phyloP scores from a whole-genome alignment of 2,888 invertebrate genomes.

The Temnothorax rugatulus region DNA sequence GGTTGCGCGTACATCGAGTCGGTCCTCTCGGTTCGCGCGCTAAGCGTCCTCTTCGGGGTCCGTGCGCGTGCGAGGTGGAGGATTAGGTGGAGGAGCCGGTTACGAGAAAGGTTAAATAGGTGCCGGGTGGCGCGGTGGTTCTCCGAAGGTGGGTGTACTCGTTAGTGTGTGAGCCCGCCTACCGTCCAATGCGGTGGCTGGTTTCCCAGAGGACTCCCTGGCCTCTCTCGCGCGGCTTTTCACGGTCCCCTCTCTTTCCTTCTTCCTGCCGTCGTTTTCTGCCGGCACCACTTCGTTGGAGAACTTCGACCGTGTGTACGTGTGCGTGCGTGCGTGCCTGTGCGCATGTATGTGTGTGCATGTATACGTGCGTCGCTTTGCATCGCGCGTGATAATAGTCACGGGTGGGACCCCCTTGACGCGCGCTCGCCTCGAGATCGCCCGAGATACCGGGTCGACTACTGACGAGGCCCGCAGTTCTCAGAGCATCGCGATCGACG shows the following conservation, averaged over 20 bases:
- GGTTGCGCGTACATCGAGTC: neutral
- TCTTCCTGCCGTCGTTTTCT: slow-evolving; percentile 42
- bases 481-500: slow-evolving; percentile 50
- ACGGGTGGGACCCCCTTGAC: slow-evolving; percentile 74
- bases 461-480: slow-evolving; percentile 47
- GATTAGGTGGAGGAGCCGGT: slow-evolving; percentile 62
- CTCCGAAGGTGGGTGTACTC: slow-evolving; percentile 82
- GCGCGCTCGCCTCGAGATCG: slow-evolving; percentile 59
- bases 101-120: slow-evolving; percentile 75
- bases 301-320: slow-evolving; percentile 55
- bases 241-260: slow-evolving; percentile 81
- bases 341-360: neutral
- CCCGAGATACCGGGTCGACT: slow-evolving; percentile 44
- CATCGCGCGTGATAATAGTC: slow-evolving; percentile 80
- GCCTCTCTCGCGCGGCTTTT: slow-evolving; percentile 79
- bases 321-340: neutral
- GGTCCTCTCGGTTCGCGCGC: neutral
- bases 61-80: slow-evolving; percentile 46
- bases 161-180: slow-evolving; percentile 82
- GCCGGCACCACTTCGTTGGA: slow-evolving; percentile 54
- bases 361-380: slow-evolving; percentile 68
- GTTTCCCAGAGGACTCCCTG: slow-evolving; percentile 84
- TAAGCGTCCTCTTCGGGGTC: slow-evolving; percentile 16
- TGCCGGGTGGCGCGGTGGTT: slow-evolving; percentile 69
- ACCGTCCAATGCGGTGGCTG: slow-evolving; percentile 85